A percentile compares a stretch with the other conserved stretches of the same genome.
These are phyloP conservation scores for Glaucomys volans DNA, from an alignment of 2,113 vertebrate genomes.

Conservation along the genomic window DNA sequence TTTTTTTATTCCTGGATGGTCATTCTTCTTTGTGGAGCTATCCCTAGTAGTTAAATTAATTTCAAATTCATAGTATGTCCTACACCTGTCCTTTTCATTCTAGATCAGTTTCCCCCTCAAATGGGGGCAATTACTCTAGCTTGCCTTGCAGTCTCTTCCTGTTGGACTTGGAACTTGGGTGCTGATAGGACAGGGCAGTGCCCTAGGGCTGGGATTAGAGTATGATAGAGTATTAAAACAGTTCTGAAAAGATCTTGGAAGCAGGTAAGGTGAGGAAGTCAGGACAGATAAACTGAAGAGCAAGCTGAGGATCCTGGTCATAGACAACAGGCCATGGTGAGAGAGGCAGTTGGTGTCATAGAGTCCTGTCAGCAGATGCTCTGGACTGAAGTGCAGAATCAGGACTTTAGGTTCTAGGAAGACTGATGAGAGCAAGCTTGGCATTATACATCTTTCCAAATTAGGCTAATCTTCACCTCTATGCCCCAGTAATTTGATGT, in stretches of 20 bases:
- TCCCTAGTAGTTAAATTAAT: neutral
- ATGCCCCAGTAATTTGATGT: neutral
- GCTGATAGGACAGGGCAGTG: neutral
- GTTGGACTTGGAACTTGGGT: neutral
- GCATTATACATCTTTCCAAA: neutral
- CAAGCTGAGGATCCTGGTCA: neutral
- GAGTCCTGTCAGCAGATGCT: neutral
- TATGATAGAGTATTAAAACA: neutral
- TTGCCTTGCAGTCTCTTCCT: neutral
- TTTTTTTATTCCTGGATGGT: neutral
- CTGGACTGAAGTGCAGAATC: neutral
- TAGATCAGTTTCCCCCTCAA: neutral
- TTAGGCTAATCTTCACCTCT: neutral
- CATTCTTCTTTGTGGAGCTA: neutral
- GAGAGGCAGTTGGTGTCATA: neutral
- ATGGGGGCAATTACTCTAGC: neutral
- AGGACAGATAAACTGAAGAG: neutral
- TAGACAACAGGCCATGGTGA: neutral
- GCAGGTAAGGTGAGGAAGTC: neutral
- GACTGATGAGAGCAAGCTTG: neutral
- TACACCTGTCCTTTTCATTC: neutral
- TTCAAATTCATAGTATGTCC: neutral
- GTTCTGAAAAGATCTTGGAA: neutral
- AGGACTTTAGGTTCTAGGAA: neutral
- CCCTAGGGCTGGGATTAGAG: neutral